A percentile compares a stretch with the other conserved stretches of the same genome.
phyloP scores from a whole-genome alignment of 2,113 vertebrate genomes.

The Ciconia stormi region DNA sequence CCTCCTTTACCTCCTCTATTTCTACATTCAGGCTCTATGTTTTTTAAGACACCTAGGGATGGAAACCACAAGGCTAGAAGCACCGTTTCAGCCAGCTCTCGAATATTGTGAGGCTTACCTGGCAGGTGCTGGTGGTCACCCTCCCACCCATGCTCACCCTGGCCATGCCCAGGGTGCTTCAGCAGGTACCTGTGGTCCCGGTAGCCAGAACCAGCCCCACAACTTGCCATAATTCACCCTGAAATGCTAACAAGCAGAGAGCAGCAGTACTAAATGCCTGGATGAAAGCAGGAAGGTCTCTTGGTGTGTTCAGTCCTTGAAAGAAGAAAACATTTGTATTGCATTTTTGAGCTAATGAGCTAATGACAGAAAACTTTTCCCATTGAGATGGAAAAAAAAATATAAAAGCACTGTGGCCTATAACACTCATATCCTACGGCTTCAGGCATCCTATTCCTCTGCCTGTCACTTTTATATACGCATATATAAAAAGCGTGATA shows the following conservation, averaged over 20 bases:
- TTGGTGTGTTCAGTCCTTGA: not conserved
- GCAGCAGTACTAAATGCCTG: not conserved
- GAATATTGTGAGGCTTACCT: not conserved
- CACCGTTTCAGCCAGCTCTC: not conserved
- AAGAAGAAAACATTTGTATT: not conserved
- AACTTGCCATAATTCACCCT: not conserved
- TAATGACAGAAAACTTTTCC: not conserved
- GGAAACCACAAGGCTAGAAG: not conserved
- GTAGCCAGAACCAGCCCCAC: not conserved
- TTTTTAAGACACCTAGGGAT: rapidly evolving
- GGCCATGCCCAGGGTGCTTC: not conserved
- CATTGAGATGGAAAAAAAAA: not conserved
- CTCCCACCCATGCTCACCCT: not conserved
- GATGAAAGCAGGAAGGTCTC: not conserved
- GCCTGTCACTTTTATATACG: conserved; percentile 25
- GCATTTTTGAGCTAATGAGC: not conserved
- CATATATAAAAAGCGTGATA: conserved; percentile 36
- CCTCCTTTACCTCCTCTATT: not conserved
- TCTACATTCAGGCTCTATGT: not conserved
- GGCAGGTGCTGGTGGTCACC: not conserved
- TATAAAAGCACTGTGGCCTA: not conserved
- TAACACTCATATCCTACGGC: not conserved
- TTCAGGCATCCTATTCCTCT: not conserved
- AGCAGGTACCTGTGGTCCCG: not conserved
- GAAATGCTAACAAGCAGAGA: not conserved